These are phyloP conservation scores for Hylaeus volcanicus DNA, from an alignment of 1,140 invertebrate genomes.

Conservation along the genomic window DNA sequence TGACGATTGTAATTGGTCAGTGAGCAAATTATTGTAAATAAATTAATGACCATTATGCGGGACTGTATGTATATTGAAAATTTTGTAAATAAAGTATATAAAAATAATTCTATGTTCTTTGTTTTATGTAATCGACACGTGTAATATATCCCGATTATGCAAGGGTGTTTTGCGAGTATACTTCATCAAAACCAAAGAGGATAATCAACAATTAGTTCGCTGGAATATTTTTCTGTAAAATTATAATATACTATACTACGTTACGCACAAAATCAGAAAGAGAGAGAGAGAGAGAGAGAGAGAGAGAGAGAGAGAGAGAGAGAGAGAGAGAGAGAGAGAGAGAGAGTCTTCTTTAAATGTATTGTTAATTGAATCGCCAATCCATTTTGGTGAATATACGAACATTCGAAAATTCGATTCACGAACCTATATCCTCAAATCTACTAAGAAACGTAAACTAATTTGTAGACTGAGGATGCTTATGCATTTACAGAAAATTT, in stretches of 20 bases:
- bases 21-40: constrained; percentile 68
- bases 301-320: background rate
- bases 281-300: background rate
- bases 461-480: background rate
- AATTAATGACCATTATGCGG: constrained; percentile 59
- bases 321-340: background rate
- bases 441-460: background rate
- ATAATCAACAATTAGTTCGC: too few species aligned
- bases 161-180: background rate
- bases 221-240: background rate
- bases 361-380: background rate
- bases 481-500: too few species aligned
- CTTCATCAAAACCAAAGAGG: background rate
- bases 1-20: constrained; percentile 27
- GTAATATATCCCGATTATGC: background rate
- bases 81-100: constrained; percentile 68
- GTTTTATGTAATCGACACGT: background rate
- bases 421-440: background rate
- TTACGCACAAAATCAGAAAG: background rate
- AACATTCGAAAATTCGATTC: background rate
- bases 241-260: background rate
- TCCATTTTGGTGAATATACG: background rate
- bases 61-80: constrained; percentile 57
- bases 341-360: constrained; percentile 24
- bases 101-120: constrained; percentile 25